phyloP scores from a whole-genome alignment of 2,888 invertebrate genomes.

The Erebia ligea region DNA sequence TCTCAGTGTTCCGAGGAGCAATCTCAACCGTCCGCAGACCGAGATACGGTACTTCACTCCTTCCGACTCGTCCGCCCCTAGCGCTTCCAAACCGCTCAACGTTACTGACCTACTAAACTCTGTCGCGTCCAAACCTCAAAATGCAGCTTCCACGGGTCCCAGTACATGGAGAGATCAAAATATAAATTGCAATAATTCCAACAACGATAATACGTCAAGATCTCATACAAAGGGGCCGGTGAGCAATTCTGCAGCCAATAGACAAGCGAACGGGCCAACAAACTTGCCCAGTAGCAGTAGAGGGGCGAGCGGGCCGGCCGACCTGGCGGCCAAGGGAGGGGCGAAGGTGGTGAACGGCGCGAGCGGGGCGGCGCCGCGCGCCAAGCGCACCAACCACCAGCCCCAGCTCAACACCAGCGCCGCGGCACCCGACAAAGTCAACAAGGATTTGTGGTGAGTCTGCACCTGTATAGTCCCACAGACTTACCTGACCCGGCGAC shows the following conservation, averaged over 20 bases:
- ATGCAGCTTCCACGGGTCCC: neutral
- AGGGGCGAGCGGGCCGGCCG: neutral
- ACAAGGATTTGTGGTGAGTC: conserved; percentile 12
- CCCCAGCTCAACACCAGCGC: conserved; percentile 68
- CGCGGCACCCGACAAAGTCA: conserved; percentile 27
- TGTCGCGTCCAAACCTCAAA: neutral
- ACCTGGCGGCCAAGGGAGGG: neutral
- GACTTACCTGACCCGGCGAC: neutral
- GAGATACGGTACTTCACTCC: neutral
- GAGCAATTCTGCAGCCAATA: neutral
- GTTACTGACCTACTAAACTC: neutral
- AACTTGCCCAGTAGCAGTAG: neutral
- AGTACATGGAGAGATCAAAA: neutral
- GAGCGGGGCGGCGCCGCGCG: conserved; percentile 46
- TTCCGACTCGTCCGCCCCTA: too few species aligned
- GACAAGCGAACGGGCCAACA: neutral
- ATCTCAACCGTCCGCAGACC: neutral
- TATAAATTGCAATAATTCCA: neutral
- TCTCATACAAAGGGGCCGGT: neutral
- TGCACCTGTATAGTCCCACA: neutral
- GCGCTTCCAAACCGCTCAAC: neutral
- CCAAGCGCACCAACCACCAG: conserved; percentile 72
- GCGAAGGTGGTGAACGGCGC: neutral
- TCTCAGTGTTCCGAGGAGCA: neutral
- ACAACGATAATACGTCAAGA: neutral